Percentiles rank a stretch among this genome's conserved stretches.
phyloP scores from a whole-genome alignment of 1,140 invertebrate species.

The Harlomillsia oculata region DNA sequence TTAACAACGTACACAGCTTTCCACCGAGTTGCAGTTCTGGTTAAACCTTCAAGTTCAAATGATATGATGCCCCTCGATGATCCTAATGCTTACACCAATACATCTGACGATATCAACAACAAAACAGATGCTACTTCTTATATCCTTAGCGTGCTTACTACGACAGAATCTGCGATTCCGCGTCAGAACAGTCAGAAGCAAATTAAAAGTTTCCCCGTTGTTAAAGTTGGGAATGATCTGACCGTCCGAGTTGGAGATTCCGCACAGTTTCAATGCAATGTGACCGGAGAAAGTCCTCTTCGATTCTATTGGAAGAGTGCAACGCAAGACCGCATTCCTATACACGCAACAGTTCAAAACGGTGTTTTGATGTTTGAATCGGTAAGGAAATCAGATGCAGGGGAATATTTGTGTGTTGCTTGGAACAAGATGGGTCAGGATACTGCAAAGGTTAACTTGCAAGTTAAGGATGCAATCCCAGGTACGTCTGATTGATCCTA shows the following conservation, averaged over 20 bases:
- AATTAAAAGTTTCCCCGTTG: not conserved
- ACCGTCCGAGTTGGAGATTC: constrained; percentile 65
- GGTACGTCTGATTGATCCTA: no score
- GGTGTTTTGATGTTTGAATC: constrained; percentile 32
- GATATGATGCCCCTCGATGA: not conserved
- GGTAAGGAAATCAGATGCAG: constrained; percentile 7
- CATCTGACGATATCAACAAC: no score
- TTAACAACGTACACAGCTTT: not conserved
- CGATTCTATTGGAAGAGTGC: constrained; percentile 41
- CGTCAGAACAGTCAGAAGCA: not conserved
- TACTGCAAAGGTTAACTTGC: constrained; percentile 2
- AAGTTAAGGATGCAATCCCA: not conserved
- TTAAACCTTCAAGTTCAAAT: not conserved
- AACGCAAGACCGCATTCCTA: constrained; percentile 8
- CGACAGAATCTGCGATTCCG: not conserved
- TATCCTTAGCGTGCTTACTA: not conserved
- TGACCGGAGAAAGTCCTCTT: constrained; percentile 41
- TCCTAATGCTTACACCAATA: constrained; percentile 1
- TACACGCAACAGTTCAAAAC: constrained; percentile 6
- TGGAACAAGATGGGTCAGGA: constrained; percentile 19
- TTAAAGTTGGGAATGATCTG: constrained; percentile 55
- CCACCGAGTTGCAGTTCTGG: constrained; percentile 2
- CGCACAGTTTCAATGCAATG: constrained; percentile 66
- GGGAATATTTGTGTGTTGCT: constrained; percentile 20
- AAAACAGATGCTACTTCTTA: no score